A percentile compares a stretch with the other conserved stretches of the same genome.
phyloP scores from a whole-genome alignment of 2,888 invertebrate genomes.

The Catocala nupta region DNA sequence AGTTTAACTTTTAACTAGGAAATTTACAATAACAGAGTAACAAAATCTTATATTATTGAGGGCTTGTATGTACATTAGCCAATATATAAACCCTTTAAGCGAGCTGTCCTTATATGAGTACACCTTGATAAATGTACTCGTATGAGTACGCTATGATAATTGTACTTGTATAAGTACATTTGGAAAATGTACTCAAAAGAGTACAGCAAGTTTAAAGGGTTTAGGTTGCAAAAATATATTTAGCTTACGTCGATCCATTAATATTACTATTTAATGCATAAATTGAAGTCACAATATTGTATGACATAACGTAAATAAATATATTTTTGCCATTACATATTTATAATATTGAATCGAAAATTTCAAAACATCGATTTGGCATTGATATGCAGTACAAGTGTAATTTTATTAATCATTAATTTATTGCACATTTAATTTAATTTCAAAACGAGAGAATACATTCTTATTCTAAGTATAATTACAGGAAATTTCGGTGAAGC shows the following conservation, averaged over 20 bases:
- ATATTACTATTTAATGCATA: conserved; percentile 6
- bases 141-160: too few species aligned
- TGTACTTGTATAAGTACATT: too few species aligned
- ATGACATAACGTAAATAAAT: conserved; percentile 30
- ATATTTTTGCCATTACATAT: conserved; percentile 31
- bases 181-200: conserved; percentile 14
- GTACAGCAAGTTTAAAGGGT: conserved; percentile 16
- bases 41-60: conserved; percentile 69
- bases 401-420: conserved; percentile 69
- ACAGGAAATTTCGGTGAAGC: conserved; percentile 62
- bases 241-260: conserved; percentile 23
- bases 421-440: conserved; percentile 80
- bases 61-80: conserved; percentile 73
- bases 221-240: conserved; percentile 22
- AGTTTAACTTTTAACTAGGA: conserved; percentile 73
- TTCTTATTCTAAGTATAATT: conserved; percentile 57
- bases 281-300: neutral
- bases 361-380: conserved; percentile 77
- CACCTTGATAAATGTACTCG: neutral
- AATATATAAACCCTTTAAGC: conserved; percentile 52
- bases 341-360: conserved; percentile 49
- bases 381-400: conserved; percentile 80
- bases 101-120: conserved; percentile 17
- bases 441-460: conserved; percentile 66
- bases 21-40: conserved; percentile 83